A percentile compares a stretch with the other conserved stretches of the same genome.
Evolutionary conservation across 1,140 invertebrate genomes (phyloP).

Genomic region (Galleria mellonella): DNA sequence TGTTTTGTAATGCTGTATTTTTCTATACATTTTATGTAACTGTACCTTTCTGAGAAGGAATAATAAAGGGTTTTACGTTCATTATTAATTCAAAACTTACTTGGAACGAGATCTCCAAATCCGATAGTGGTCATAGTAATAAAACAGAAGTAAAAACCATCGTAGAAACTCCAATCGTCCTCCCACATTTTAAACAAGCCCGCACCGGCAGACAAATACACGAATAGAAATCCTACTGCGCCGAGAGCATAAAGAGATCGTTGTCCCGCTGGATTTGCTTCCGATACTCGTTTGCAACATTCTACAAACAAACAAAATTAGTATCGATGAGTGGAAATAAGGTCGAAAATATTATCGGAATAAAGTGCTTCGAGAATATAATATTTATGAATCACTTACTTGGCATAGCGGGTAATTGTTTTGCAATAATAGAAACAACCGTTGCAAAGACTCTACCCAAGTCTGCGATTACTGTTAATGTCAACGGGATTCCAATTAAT

Average conservation of each 20-base stretch:
- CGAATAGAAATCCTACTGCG: constrained; percentile 82
- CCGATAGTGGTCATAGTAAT: constrained; percentile 97
- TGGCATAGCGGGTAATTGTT: constrained; percentile 74
- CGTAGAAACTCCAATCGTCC: constrained; percentile 92
- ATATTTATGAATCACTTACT: constrained; percentile 36
- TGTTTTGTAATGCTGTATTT: too few species aligned
- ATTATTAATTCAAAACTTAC: constrained; percentile 71
- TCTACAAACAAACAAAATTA: constrained; percentile 34
- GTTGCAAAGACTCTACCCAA: constrained; percentile 91
- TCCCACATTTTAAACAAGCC: constrained; percentile 86
- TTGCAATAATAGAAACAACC: constrained; percentile 80
- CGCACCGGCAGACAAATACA: constrained; percentile 86
- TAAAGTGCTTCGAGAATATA: not conserved
- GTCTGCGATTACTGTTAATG: constrained; percentile 94
- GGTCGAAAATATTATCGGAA: not conserved
- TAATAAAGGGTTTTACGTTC: too few species aligned
- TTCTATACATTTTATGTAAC: too few species aligned
- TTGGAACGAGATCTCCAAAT: constrained; percentile 93
- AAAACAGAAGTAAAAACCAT: constrained; percentile 96
- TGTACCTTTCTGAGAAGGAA: too few species aligned
- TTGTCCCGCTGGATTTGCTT: constrained; percentile 63
- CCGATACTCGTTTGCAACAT: constrained; percentile 53
- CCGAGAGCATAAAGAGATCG: constrained; percentile 80
- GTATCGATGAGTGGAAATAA: not conserved
- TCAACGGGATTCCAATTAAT: constrained; percentile 93